Conservation (phyloP, 2,113 vertebrate species). For the Daphoenositta chrysoptera region DNA sequence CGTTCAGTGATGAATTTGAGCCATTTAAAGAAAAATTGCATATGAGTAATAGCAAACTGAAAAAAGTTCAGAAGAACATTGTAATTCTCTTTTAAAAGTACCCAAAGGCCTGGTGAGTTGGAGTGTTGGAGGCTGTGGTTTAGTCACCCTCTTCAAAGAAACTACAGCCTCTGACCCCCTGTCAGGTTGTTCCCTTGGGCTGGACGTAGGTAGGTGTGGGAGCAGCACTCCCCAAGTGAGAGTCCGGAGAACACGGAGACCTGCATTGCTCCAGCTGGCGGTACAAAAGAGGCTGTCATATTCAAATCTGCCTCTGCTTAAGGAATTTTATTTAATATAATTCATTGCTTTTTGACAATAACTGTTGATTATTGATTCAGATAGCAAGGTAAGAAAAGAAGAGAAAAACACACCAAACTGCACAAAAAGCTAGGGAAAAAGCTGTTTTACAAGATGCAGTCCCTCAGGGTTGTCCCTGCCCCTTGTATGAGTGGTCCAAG, state of each 20-base stretch:
- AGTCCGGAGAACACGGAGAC: accelerated
- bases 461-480: neutral
- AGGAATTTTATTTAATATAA: neutral
- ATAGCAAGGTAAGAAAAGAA: neutral
- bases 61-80: neutral
- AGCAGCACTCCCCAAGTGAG: accelerated
- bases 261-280: neutral
- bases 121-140: neutral
- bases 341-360: neutral
- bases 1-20: neutral
- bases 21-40: neutral
- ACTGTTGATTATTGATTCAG: neutral
- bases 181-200: neutral
- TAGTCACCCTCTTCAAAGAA: neutral
- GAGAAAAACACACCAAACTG: neutral
- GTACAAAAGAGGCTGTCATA: neutral
- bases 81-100: neutral
- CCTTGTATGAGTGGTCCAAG: neutral
- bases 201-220: accelerated
- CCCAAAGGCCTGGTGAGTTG: neutral
- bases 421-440: neutral
- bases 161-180: neutral
- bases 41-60: neutral
- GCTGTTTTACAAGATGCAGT: neutral
- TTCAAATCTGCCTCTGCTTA: neutral